Conservation (phyloP, 2,797 vertebrate genomes). For the Simalia tracyae region DNA sequence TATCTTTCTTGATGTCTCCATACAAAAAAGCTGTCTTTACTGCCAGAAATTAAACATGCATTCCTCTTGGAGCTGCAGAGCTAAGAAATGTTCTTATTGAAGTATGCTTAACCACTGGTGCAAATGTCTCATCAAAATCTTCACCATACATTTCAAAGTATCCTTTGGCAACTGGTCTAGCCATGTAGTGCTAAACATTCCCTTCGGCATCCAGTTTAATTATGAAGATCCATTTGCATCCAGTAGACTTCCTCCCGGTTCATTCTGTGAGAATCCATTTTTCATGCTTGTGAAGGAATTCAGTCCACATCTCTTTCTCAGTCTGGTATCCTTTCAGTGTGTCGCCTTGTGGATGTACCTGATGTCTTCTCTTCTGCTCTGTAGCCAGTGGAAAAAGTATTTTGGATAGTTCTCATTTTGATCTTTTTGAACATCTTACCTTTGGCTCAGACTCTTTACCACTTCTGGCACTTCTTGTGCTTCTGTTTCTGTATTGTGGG, state of each 20-base stretch:
- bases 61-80: background rate
- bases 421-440: no score
- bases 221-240: background rate
- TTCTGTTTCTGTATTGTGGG: no score
- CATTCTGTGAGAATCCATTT: background rate
- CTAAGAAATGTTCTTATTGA: background rate
- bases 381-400: no score
- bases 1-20: background rate
- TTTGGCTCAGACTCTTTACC: no score
- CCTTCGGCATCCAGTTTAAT: background rate
- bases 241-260: background rate
- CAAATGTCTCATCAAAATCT: background rate
- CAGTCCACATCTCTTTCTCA: background rate
- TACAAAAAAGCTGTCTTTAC: background rate
- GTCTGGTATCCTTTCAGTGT: background rate
- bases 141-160: background rate
- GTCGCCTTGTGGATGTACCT: background rate
- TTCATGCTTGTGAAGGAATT: background rate
- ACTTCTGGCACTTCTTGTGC: no score
- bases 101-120: background rate
- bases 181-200: background rate
- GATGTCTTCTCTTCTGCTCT: no score
- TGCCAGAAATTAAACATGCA: background rate
- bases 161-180: background rate
- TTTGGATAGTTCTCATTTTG: no score